A percentile compares a stretch with the other conserved stretches of the same genome.
Conservation (phyloP, 2,888 invertebrate genomes). For the Tolmerus cingulatus region DNA sequence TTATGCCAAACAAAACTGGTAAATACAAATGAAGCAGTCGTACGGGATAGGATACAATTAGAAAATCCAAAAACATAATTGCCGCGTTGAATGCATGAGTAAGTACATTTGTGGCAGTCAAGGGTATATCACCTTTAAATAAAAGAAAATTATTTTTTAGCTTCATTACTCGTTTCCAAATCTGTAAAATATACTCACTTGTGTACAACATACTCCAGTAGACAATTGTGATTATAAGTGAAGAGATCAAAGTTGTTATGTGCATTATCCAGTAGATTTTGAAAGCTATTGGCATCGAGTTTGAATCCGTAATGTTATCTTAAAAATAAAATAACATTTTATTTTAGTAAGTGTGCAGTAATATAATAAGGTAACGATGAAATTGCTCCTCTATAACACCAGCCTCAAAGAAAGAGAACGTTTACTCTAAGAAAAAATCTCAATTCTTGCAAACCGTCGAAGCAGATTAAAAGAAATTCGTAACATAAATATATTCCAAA, state of each 20-base stretch:
- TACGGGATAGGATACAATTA: constrained; percentile 76
- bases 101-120: constrained; percentile 74
- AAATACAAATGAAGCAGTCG: constrained; percentile 72
- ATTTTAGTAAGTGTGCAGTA: background rate
- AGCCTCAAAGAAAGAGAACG: no score
- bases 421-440: no score
- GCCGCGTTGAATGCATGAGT: constrained; percentile 80
- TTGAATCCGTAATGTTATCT: constrained; percentile 59
- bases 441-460: no score
- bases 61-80: constrained; percentile 76
- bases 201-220: constrained; percentile 71
- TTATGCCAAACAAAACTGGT: constrained; percentile 68
- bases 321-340: constrained; percentile 18
- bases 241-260: constrained; percentile 70
- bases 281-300: constrained; percentile 60
- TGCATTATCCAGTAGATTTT: constrained; percentile 76
- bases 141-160: background rate
- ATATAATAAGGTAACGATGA: background rate
- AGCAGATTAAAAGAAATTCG: no score
- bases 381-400: no score
- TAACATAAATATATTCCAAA: no score
- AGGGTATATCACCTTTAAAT: constrained; percentile 66
- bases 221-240: constrained; percentile 76
- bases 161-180: background rate
- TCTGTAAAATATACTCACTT: constrained; percentile 51